phyloP scores from a whole-genome alignment of 2,113 vertebrate genomes.

The Paramisgurnus dabryanus region DNA sequence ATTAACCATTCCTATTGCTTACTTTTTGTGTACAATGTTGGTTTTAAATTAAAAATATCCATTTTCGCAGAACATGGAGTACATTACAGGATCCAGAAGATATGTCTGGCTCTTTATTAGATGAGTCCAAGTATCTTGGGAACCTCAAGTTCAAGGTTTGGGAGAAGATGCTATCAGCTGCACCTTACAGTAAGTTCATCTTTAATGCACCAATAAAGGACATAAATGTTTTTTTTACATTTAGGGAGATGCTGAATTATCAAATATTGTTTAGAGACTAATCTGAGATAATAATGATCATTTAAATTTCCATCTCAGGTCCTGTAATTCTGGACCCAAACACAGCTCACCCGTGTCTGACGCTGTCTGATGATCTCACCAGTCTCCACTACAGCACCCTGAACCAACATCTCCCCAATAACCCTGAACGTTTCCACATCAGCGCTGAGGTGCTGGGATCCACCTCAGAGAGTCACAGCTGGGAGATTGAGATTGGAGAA shows the following conservation, averaged over 20 bases:
- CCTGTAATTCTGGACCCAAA: constrained; percentile 75
- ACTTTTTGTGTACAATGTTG: background rate
- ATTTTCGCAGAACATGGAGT: constrained; percentile 60
- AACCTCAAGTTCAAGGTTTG: constrained; percentile 72
- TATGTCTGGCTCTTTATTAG: constrained; percentile 65
- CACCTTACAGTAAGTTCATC: constrained; percentile 68
- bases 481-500: constrained; percentile 71
- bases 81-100: constrained; percentile 45
- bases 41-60: constrained; percentile 1
- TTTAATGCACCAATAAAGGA: background rate
- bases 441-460: constrained; percentile 72
- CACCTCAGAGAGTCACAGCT: constrained; percentile 67
- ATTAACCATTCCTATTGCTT: background rate
- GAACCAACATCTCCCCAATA: constrained; percentile 63
- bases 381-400: constrained; percentile 65
- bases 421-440: constrained; percentile 75
- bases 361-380: constrained; percentile 73
- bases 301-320: constrained; percentile 50
- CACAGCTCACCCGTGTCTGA: constrained; percentile 76
- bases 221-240: background rate
- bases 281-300: no score
- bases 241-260: no score
- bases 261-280: no score
- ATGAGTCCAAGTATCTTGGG: constrained; percentile 66
- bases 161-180: constrained; percentile 67